Conservation (phyloP, 2,113 vertebrate species). For the Phaethon lepturus region DNA sequence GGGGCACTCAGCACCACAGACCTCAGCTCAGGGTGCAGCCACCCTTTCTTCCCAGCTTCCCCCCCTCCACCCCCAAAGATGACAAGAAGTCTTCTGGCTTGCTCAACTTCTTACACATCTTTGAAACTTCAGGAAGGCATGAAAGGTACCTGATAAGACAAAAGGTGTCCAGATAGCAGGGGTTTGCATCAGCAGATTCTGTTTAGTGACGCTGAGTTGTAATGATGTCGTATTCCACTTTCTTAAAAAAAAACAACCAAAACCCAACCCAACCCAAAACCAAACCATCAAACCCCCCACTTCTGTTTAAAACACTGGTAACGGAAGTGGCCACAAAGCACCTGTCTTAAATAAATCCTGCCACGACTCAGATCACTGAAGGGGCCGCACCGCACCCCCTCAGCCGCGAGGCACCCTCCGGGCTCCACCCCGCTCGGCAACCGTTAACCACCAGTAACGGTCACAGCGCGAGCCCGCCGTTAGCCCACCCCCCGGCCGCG, state of each 20-base stretch:
- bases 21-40: neutral
- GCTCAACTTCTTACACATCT: accelerated
- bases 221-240: neutral
- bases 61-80: neutral
- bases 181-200: neutral
- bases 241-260: neutral
- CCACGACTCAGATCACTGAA: accelerated
- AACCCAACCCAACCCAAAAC: neutral
- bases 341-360: accelerated
- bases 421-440: too few species aligned
- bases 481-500: accelerated
- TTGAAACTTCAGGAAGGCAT: neutral
- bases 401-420: accelerated
- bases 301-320: neutral
- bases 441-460: neutral
- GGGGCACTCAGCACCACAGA: neutral
- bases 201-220: neutral
- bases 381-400: accelerated
- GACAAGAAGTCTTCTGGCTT: neutral
- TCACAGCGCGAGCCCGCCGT: neutral
- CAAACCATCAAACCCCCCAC: neutral
- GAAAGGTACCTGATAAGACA: neutral
- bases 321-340: neutral
- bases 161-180: neutral
- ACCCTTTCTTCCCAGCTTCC: neutral